Evolutionary conservation across 2,797 vertebrate species (phyloP).

Genomic region (Pipistrellus pygmaeus): DNA sequence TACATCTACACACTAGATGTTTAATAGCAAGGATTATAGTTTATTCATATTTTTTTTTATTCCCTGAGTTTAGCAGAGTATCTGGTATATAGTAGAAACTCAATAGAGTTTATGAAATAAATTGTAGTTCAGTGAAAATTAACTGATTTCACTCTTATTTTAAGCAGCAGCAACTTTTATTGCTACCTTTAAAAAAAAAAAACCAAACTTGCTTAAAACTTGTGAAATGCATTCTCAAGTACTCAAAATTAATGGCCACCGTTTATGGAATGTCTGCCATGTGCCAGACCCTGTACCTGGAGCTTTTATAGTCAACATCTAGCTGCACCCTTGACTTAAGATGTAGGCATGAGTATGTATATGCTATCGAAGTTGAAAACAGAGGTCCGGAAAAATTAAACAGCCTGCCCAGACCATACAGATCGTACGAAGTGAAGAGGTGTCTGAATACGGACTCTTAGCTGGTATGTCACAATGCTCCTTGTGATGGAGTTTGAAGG

Average conservation of each 20-base stretch:
- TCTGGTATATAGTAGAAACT: not conserved
- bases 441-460: not conserved
- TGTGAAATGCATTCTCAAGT: not conserved
- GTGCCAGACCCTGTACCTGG: not conserved
- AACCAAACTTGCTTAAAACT: conserved; percentile 19
- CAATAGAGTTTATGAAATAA: conserved; percentile 11
- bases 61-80: not conserved
- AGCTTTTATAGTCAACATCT: not conserved
- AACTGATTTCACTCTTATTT: not conserved
- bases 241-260: not conserved
- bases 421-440: not conserved
- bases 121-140: not conserved
- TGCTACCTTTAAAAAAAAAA: not conserved
- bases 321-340: not conserved
- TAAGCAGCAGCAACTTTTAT: not conserved
- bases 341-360: not conserved
- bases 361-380: not conserved
- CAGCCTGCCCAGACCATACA: not conserved
- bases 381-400: not conserved
- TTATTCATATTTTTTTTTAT: conserved; percentile 21
- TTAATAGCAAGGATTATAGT: not conserved
- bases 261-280: not conserved
- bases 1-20: not conserved
- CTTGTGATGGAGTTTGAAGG: not conserved
- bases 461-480: not conserved